phyloP scores from a whole-genome alignment of 2,888 invertebrate species.

The Teinopalpus imperialis region DNA sequence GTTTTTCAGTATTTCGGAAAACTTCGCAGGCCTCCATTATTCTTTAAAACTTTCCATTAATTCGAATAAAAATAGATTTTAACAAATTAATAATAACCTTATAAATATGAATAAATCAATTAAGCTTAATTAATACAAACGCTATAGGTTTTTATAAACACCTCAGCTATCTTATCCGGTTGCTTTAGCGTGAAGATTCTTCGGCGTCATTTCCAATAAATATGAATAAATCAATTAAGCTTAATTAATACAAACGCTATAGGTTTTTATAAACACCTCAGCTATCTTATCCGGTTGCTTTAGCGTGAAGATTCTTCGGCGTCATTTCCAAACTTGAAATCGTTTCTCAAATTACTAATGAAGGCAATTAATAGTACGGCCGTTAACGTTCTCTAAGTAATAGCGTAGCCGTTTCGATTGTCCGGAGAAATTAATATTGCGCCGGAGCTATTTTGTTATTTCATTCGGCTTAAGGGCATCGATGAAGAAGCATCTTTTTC shows the following conservation, averaged over 20 bases:
- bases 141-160: conserved; percentile 2
- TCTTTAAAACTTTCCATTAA: no score
- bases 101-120: no score
- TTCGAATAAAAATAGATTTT: no score
- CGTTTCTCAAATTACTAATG: conserved; percentile 56
- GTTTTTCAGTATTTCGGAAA: no score
- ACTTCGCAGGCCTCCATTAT: no score
- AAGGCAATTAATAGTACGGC: conserved; percentile 56
- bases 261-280: conserved; percentile 1
- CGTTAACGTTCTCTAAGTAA: conserved; percentile 48
- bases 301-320: conserved; percentile 12
- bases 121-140: background rate
- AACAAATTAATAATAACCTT: no score
- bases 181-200: conserved; percentile 2
- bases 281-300: background rate
- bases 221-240: no score
- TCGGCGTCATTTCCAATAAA: conserved; percentile 48
- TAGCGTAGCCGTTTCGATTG: conserved; percentile 39
- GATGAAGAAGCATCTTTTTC: conserved; percentile 29
- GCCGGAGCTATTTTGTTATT: background rate
- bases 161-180: background rate
- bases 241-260: background rate
- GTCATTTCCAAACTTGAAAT: conserved; percentile 55
- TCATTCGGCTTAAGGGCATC: background rate
- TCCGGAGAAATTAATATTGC: conserved; percentile 39